These are phyloP conservation scores for Spodoptera litura DNA, from an alignment of 1,140 invertebrate species.

Conservation along the genomic window DNA sequence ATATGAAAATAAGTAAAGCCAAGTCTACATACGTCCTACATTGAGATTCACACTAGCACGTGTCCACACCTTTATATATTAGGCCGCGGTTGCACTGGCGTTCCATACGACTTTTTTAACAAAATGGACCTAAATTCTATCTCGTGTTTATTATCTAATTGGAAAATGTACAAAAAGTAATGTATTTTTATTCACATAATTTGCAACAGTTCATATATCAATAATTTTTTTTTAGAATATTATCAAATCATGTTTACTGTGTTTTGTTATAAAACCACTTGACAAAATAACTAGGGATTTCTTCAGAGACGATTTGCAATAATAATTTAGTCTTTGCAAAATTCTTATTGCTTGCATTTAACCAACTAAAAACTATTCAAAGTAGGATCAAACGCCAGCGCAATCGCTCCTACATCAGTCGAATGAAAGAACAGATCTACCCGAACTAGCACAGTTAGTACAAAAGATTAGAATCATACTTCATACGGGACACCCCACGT, in stretches of 20 bases:
- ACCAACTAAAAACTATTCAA: neutral
- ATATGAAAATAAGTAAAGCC: constrained; percentile 15
- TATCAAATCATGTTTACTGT: too few relatives aligned
- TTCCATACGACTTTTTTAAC: neutral
- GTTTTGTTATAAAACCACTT: too few relatives aligned
- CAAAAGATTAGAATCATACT: constrained; percentile 28
- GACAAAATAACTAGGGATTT: too few relatives aligned
- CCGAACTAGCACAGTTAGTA: constrained; percentile 35
- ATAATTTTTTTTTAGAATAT: too few relatives aligned
- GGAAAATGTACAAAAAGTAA: too few relatives aligned
- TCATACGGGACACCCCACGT: neutral
- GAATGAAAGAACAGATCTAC: constrained; percentile 39
- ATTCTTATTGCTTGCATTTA: too few relatives aligned
- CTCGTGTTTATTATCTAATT: too few relatives aligned
- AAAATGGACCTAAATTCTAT: too few relatives aligned
- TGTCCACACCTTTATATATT: constrained; percentile 12
- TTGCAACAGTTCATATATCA: too few relatives aligned
- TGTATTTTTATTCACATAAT: too few relatives aligned
- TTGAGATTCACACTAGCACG: constrained; percentile 33
- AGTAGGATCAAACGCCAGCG: constrained; percentile 10
- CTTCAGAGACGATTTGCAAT: too few relatives aligned
- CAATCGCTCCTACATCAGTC: constrained; percentile 25
- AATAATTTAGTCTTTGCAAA: too few relatives aligned
- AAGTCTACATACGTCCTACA: neutral
- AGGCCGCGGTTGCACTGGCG: constrained; percentile 3